These are phyloP conservation scores for Drosophila buzzatii DNA, from an alignment of 2,888 invertebrate species.

Conservation along the genomic window DNA sequence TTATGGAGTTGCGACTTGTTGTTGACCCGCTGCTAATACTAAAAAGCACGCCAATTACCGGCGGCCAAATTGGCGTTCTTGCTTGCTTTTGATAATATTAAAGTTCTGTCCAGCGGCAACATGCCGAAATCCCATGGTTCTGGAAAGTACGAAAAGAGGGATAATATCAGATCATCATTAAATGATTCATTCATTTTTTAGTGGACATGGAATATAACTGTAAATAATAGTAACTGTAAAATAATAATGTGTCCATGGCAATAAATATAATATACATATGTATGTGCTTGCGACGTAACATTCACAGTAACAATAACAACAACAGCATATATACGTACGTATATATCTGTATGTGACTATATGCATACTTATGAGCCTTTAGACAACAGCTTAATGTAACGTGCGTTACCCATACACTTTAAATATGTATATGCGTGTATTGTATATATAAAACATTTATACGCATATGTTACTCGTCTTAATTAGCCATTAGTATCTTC, in stretches of 20 bases:
- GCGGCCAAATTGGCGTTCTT: conserved; percentile 17
- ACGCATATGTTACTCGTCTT: neutral
- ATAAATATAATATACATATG: neutral
- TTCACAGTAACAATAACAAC: neutral
- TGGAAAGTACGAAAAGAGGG: conserved; percentile 18
- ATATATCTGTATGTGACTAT: no score
- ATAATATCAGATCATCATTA: neutral
- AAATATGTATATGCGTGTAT: neutral
- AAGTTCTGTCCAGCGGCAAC: conserved; percentile 31
- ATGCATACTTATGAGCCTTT: neutral
- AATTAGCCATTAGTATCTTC: neutral
- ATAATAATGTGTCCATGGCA: neutral
- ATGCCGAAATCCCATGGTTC: conserved; percentile 43
- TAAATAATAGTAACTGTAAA: no score
- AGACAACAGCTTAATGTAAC: neutral
- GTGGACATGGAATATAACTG: neutral
- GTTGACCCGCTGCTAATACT: neutral
- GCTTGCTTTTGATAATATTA: conserved; percentile 24
- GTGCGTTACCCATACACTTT: no score
- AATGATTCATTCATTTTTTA: neutral
- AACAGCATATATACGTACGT: neutral
- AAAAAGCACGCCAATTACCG: conserved; percentile 2
- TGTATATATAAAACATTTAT: no score
- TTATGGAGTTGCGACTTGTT: neutral
- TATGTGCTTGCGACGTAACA: neutral